Evolutionary conservation across 1,140 invertebrate genomes (phyloP).

Genomic region (Bombus affinis): DNA sequence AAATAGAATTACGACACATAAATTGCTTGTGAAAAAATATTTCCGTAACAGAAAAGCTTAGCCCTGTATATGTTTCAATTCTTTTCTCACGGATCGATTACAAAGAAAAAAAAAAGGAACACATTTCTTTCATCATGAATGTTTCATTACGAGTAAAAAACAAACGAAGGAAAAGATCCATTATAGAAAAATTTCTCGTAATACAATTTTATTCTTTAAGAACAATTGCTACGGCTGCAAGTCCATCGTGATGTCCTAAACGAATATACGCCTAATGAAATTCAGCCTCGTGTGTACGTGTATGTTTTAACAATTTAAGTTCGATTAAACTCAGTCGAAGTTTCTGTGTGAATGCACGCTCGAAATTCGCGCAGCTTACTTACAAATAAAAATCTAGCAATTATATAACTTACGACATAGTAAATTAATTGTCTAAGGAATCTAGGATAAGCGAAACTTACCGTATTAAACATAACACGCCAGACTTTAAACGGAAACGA

Average conservation of each 20-base stretch:
- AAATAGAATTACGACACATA: slow-evolving; percentile 43
- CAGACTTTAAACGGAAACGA: slow-evolving; percentile 23
- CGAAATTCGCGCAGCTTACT: slow-evolving; percentile 5
- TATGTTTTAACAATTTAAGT: neutral
- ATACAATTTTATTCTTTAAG: slow-evolving; percentile 19
- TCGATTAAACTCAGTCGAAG: slow-evolving; percentile 21
- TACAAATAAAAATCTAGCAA: slow-evolving; percentile 26
- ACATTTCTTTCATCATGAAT: slow-evolving; percentile 35
- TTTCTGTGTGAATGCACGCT: neutral
- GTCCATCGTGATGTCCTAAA: slow-evolving; percentile 1
- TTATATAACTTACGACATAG: slow-evolving; percentile 39
- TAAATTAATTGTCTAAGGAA: slow-evolving; percentile 21
- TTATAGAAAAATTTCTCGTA: neutral
- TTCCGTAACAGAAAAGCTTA: slow-evolving; percentile 29
- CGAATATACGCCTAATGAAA: neutral
- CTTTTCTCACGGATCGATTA: neutral
- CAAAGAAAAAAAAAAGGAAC: slow-evolving; percentile 8
- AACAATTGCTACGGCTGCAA: slow-evolving; percentile 18
- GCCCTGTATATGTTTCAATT: slow-evolving; percentile 1
- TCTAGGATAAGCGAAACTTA: slow-evolving; percentile 46
- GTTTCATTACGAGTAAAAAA: neutral
- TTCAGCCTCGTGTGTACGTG: neutral
- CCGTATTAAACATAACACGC: slow-evolving; percentile 33
- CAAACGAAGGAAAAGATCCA: neutral
- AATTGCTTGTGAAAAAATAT: slow-evolving; percentile 21